Base-by-base conservation (phyloP, 1,140 invertebrate genomes). In the Prorops nasuta region DNA sequence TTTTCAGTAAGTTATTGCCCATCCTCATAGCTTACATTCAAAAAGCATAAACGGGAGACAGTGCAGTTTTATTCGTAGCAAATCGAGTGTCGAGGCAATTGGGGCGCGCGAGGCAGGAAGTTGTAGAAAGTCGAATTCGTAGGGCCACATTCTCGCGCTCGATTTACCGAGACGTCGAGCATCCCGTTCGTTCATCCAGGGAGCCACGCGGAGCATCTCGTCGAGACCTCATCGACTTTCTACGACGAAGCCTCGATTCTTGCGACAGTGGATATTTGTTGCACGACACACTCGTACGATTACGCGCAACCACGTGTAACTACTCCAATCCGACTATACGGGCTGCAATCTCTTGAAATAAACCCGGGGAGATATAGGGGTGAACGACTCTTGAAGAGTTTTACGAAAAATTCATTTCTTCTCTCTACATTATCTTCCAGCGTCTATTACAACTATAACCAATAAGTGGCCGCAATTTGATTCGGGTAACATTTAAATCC, bases 81-180 rank as follows among this genome's bases (percentile, higher is more conserved):
- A 69, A 69, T 64, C 58, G 62, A 60, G 66, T 55, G 54, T 44
- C 56, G 40, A 44, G n/a, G n/a, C n/a, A n/a, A n/a, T n/a, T n/a
- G n/a, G n/a, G n/a, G n/a, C n/a, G n/a, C n/a, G n/a, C n/a, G 14
- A 18, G 28, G 50, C 52, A 42, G 54, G 51, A 58, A 61, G 60
- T 58, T 46, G 60, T 52, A 56, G 44, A 22, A 57, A 45, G 36
- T 51, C 39, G 49, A 54, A 43, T 47, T 51, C 44, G 43, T 16
- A 47, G 51, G 47, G 36, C 24, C 48, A 44, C 10, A 28, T 60
- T 56, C 42, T 59, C 44, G 44, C 63, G 61, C 35, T 66, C 56
- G 52, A 58, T 67, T 66, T 64, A 56, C n/a, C n/a, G n/a, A n/a
- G n/a, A n/a, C n/a, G 53, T 50, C 46, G 39, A 44, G 59, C 56